Base-by-base conservation (phyloP, 2,113 vertebrate genomes). In the Neogobius melanostomus region DNA sequence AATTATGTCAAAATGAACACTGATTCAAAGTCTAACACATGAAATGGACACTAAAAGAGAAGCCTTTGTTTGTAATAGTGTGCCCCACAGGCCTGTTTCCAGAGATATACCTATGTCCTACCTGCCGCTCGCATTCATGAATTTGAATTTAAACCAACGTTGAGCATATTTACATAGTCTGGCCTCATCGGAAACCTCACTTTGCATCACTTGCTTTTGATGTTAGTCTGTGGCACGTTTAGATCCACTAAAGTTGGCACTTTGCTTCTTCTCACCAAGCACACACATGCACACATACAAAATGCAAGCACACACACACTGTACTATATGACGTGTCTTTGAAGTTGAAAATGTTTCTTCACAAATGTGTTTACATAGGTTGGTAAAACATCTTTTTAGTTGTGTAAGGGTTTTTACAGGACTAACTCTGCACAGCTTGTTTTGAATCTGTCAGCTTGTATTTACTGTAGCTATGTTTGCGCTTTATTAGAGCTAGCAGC, bases 141-240 rank as follows among this genome's bases (percentile, higher is more conserved):
- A 82, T 90, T 87, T 90, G 83, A 79, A 82, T 88, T 54, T 84
- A 85, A 88, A 80, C 77, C 87, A 90, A 88, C 53, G 43, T n/a
- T 71, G 45, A 36, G 11, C 21, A 14, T 0, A 85, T 90, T 90
- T 87, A 69, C 86, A 87, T 85, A 45, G 21, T 36, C 47, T 76
- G 67, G 78, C 66, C 72, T 87, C 71, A 80, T 73, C 70, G 74
- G 83, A 86, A 87, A 74, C 68, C 47, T 53, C 0, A 59, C 69
- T 88, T 90, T 89, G 86, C 88, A 88, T 86, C 43, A 15, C 57
- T 74, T 78, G 50, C 60, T 78, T 71, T 68, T 78, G 46, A 76
- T 76, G 61, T 79, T 82, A 65, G 71, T 72, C 65, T 68, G 56
- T 65, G 2, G 65, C 50, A 6, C 15, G 59, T 49, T 67, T 44